Percentiles rank a stretch among this genome's conserved stretches.
Conservation (phyloP, 2,797 vertebrate species). For the Dendrocincla fuliginosa region DNA sequence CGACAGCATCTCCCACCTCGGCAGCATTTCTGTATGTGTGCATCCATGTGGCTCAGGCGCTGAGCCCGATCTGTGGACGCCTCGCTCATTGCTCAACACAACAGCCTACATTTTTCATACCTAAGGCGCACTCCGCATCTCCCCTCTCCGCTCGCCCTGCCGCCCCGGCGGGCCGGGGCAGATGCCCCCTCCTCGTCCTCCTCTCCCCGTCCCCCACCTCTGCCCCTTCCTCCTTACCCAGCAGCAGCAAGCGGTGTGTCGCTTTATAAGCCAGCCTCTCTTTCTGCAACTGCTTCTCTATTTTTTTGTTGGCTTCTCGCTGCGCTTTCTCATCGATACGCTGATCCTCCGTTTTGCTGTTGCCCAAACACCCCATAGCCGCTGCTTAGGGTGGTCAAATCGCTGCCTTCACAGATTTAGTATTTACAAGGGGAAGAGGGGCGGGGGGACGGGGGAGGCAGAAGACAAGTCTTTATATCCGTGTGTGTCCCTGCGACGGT, state of each 20-base stretch:
- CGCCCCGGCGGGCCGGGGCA: not conserved
- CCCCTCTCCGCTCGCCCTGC: not conserved
- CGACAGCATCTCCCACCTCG: conserved; percentile 25
- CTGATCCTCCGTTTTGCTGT: conserved; percentile 97
- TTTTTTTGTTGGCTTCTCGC: conserved; percentile 98
- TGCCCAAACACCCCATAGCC: conserved; percentile 98
- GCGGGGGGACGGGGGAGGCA: not conserved
- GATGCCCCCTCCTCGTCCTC: not conserved
- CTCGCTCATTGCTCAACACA: not conserved
- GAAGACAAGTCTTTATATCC: conserved; percentile 47
- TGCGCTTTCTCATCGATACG: conserved; percentile 97
- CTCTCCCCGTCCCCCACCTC: not conserved
- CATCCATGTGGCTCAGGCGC: conserved; percentile 54
- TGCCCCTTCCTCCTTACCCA: conserved; percentile 85
- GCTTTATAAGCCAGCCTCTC: conserved; percentile 96
- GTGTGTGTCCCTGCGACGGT: conserved; percentile 32
- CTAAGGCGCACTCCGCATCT: not conserved
- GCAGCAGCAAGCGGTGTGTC: conserved; percentile 92
- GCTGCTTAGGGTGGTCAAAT: conserved; percentile 46
- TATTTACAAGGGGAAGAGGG: conserved; percentile 24
- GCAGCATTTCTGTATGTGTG: not conserved
- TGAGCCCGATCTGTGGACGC: not conserved
- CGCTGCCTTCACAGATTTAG: conserved; percentile 30
- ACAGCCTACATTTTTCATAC: not conserved
- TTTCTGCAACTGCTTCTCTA: conserved; percentile 96